Base-by-base conservation (phyloP, 1,140 invertebrate species). In the Ceratina calcarata region DNA sequence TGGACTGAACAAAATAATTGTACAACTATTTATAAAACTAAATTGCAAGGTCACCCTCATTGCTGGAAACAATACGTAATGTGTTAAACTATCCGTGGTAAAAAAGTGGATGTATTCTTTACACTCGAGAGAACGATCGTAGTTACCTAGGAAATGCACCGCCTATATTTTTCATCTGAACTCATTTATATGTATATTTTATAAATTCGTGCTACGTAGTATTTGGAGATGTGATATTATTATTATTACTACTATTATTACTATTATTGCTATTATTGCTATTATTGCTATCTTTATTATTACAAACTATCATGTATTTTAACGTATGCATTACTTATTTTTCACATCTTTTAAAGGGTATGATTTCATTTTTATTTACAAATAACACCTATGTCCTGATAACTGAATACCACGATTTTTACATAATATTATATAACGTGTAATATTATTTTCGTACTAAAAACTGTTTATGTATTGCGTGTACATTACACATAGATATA, bases 181-280 rank as follows among this genome's bases (percentile, higher is more conserved):
- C 81, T 90, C 78, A 69, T 89, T 92, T 90, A 87, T 58, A 68
- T 87, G 86, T 73, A 84, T 86, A 90, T 86, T 91, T 91, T 87
- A 68, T 87, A 90, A 91, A 61, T 73, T 81, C 65, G 69, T 65
- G 37, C 86, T 85, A 80, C 83, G 81, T 89, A 89, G 88, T 88
- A 91, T 91, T 91, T 87, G 83, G 88, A 87, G 88, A 91, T 91
- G 88, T 91, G 90, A 91, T 91, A 77, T 77, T 83, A 86, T 81
- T 81, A 68, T 83, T 85, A 57, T 45, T 10, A 45, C 7, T 45
- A 45, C 7, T 10, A 45, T 45, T 45, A 45, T 45, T 45, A 45
- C 7, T 45, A 45, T 45, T 45, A 45, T 45, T 45, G 7, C 7
- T 45, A 45, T 10, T 45, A 45, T 45, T 45, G 10, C 10, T 45